Base-by-base conservation (phyloP, 2,113 vertebrate genomes). In the Neolamprologus fasciatus region DNA sequence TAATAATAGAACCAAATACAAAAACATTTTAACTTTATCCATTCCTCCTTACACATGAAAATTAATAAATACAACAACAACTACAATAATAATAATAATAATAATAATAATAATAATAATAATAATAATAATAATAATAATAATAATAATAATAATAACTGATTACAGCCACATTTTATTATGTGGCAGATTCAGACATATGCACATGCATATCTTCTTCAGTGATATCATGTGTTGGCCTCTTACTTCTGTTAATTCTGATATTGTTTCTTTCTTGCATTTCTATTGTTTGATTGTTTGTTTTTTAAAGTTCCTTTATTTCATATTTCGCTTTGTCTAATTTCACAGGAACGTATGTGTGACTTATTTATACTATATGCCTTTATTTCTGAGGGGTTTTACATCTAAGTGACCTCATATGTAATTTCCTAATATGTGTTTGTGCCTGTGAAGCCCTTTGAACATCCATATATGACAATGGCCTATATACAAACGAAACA, bases 71-170 rank as follows among this genome's bases (percentile, higher is more conserved):
- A 35, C 6, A 63, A 35, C 28, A 61, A 61, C 6, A 11, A 63
- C 23, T 1, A 11, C 1, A 61, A 31, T 7, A 55, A 16, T 1
- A 23, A 3, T 1, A 55, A 21, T 2, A 11, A 21, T 4, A 11
- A 21, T 12, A 54, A n/a, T n/a, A 19, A 9, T n/a, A n/a, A n/a
- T 19, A 51, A n/a, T 9, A 45, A 47, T 1, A 45, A 45, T 4
- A 45, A 45, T n/a, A 10, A 53, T 10, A 13, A 12, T 23, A 13
- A 55, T 14, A 57, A 57, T 13, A 23, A 45, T 7, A 47, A 47
- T n/a, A 11, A 53, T 11, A 23, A 14, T 26, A 16, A 58, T 17
- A 63, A 63, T 17, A 61, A 58, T 17, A 61, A 19, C 3, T 66
- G 17, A 8, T n/a, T 37, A 3, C 17, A 66, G 61, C 31, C 31